These are phyloP conservation scores for Bursaphelenchus okinawaensis DNA, from an alignment of 2,888 invertebrate species.

Conservation along the genomic window DNA sequence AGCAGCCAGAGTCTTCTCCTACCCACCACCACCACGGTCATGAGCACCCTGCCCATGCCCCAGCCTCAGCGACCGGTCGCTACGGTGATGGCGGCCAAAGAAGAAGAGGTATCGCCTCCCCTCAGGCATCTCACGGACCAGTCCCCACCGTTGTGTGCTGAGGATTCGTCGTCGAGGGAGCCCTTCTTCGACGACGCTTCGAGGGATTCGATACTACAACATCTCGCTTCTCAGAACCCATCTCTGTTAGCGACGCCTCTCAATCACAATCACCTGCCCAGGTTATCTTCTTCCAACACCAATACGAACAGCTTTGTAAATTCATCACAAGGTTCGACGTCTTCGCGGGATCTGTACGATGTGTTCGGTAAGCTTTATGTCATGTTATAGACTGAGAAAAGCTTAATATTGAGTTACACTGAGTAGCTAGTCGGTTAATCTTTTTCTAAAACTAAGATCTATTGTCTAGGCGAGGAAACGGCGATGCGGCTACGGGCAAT, in stretches of 20 bases:
- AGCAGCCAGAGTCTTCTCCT: neutral
- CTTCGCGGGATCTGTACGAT: constrained; percentile 2
- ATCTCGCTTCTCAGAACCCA: neutral
- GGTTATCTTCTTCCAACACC: too few relatives aligned
- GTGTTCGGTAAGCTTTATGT: constrained; percentile 7
- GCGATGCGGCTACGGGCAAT: constrained; percentile 7
- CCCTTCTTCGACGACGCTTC: neutral
- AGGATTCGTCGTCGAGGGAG: neutral
- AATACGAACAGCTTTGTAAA: neutral
- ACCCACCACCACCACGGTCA: neutral
- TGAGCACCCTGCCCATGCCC: neutral
- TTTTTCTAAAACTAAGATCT: too few relatives aligned
- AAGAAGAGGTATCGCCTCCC: neutral
- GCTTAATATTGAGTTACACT: too few relatives aligned
- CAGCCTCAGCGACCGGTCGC: neutral
- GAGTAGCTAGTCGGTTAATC: too few relatives aligned
- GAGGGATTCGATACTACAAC: neutral
- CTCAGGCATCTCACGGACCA: neutral
- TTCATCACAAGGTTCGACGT: too few relatives aligned
- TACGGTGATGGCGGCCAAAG: neutral
- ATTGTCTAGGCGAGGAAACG: constrained; percentile 4
- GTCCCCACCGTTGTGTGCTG: neutral
- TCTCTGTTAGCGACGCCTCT: neutral
- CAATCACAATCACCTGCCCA: neutral
- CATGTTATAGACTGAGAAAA: too few relatives aligned